phyloP scores from a whole-genome alignment of 2,888 invertebrate species.

The Apamea sordens region DNA sequence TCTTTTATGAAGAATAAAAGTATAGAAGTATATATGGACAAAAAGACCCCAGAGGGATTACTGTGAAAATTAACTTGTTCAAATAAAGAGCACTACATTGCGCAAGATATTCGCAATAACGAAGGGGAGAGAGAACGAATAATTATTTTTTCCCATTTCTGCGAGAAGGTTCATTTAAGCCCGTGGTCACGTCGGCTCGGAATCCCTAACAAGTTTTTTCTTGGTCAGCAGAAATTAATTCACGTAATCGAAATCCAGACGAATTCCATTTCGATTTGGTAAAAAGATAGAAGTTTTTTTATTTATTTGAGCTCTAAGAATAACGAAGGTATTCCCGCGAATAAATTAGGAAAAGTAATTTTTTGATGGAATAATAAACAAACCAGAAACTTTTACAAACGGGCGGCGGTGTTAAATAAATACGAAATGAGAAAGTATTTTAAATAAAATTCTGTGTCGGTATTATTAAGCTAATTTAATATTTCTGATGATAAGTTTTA shows the following conservation, averaged over 20 bases:
- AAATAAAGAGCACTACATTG: constrained; percentile 67
- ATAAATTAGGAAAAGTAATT: constrained; percentile 35
- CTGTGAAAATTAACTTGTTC: constrained; percentile 71
- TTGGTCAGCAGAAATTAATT: constrained; percentile 75
- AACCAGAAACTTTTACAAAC: constrained; percentile 34
- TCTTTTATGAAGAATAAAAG: constrained; percentile 28
- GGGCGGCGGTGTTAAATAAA: constrained; percentile 34
- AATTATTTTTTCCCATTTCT: constrained; percentile 72
- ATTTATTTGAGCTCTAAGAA: constrained; percentile 20
- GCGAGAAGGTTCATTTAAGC: constrained; percentile 69
- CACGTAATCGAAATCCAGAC: constrained; percentile 68
- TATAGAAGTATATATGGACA: constrained; percentile 35
- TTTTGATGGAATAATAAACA: constrained; percentile 51
- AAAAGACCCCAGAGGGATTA: constrained; percentile 52
- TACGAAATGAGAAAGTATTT: constrained; percentile 36
- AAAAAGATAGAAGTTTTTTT: constrained; percentile 49
- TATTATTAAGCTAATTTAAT: constrained; percentile 15
- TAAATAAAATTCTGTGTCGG: constrained; percentile 31
- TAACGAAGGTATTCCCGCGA: neutral
- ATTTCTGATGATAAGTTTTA: constrained; percentile 33
- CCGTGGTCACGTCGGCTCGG: constrained; percentile 71
- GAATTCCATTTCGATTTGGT: constrained; percentile 66
- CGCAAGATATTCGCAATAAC: constrained; percentile 68
- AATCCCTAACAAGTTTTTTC: constrained; percentile 73
- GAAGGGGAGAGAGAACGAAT: constrained; percentile 62